phyloP scores from a whole-genome alignment of 2,888 invertebrate species.

The Hartigia nigra region DNA sequence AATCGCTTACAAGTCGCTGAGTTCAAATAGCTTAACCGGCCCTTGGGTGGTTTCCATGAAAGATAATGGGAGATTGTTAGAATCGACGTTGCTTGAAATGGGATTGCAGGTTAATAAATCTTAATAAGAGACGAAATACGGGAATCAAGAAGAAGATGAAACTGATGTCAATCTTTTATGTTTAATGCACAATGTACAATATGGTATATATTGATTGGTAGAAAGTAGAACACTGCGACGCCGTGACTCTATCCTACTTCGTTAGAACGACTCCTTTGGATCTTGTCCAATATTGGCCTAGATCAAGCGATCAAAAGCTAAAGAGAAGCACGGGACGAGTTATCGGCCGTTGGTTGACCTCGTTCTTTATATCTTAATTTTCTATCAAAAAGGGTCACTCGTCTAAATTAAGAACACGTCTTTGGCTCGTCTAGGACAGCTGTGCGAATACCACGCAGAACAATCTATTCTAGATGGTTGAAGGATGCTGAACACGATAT shows the following conservation, averaged over 20 bases:
- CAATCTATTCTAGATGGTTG: not conserved
- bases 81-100: not conserved
- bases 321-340: not conserved
- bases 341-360: not conserved
- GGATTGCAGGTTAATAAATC: not conserved
- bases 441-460: not conserved
- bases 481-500: not conserved
- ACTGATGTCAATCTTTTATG: not conserved
- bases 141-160: not conserved
- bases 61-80: not conserved
- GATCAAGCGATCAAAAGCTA: not conserved
- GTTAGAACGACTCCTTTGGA: not conserved
- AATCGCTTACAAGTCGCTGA: not conserved
- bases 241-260: not conserved
- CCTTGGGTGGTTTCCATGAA: not conserved
- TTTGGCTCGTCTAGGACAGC: not conserved
- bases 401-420: not conserved
- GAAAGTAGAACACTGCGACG: slow-evolving; percentile 30
- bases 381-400: not conserved
- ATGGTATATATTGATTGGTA: slow-evolving; percentile 34
- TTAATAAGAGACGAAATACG: not conserved
- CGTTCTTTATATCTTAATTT: not conserved
- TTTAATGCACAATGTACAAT: not conserved
- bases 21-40: not conserved
- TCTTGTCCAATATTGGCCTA: not conserved